Percentiles rank a stretch among this genome's conserved stretches.
phyloP scores from a whole-genome alignment of 2,888 invertebrate genomes.

The Dorcus parallelipipedus region DNA sequence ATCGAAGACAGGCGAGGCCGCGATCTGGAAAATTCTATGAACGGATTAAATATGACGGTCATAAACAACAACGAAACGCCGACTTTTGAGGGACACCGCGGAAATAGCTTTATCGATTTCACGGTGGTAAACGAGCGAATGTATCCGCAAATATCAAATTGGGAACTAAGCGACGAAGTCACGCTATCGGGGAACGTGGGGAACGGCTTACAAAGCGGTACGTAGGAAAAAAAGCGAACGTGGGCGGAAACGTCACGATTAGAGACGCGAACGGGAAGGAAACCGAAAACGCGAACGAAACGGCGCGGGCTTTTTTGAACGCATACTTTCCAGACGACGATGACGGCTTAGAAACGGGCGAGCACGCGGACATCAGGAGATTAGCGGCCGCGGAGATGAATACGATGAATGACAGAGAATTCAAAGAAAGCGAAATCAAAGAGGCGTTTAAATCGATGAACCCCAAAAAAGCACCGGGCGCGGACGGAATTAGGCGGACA shows the following conservation, averaged over 20 bases:
- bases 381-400: not conserved
- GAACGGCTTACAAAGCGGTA: slow-evolving; percentile 10
- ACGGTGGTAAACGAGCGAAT: not conserved
- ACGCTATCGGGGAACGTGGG: slow-evolving; percentile 13
- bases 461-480: slow-evolving; percentile 8
- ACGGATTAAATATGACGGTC: not conserved
- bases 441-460: slow-evolving; percentile 4
- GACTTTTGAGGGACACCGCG: not conserved
- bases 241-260: not conserved
- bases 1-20: not conserved
- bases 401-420: not conserved
- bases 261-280: not conserved
- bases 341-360: not conserved
- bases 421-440: not conserved
- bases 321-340: slow-evolving; percentile 10
- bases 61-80: not conserved
- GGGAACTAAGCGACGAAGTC: not conserved
- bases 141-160: not conserved
- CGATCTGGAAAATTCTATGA: not conserved
- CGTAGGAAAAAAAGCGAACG: not conserved
- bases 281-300: slow-evolving; percentile 3
- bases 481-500: slow-evolving; percentile 10
- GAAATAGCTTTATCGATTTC: not conserved
- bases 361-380: not conserved
- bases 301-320: not conserved